A percentile compares a stretch with the other conserved stretches of the same genome.
Evolutionary conservation across 2,113 vertebrate species (phyloP).

Genomic region (Jacana jacana): DNA sequence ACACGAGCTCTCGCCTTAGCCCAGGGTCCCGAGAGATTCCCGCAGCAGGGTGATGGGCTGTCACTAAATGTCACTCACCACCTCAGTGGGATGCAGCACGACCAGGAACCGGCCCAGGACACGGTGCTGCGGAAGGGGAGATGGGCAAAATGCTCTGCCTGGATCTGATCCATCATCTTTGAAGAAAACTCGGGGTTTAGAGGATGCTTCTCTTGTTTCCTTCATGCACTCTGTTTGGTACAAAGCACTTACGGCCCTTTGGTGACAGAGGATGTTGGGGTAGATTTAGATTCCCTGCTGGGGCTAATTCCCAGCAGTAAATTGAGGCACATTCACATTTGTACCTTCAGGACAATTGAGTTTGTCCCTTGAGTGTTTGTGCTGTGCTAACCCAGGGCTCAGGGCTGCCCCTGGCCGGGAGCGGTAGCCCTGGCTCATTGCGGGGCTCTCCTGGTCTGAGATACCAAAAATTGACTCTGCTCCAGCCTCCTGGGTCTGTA

Average conservation of each 20-base stretch:
- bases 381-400: not conserved
- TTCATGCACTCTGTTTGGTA: not conserved
- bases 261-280: not conserved
- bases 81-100: not conserved
- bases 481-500: not conserved
- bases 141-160: not conserved
- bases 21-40: not conserved
- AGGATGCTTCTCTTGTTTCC: not conserved
- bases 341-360: not conserved
- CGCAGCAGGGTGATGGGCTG: not conserved
- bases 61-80: not conserved
- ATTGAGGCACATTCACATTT: not conserved
- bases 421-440: not conserved
- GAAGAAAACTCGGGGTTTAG: accelerated
- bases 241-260: not conserved
- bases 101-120: not conserved
- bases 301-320: not conserved
- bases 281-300: not conserved
- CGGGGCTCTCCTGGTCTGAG: too few relatives aligned
- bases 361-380: not conserved
- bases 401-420: not conserved
- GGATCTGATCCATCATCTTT: not conserved
- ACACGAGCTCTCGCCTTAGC: not conserved
- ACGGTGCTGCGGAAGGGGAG: not conserved
- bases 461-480: too few relatives aligned